Evolutionary conservation across 1,140 invertebrate species (phyloP).

Genomic region (Drosophila fuyamai): DNA sequence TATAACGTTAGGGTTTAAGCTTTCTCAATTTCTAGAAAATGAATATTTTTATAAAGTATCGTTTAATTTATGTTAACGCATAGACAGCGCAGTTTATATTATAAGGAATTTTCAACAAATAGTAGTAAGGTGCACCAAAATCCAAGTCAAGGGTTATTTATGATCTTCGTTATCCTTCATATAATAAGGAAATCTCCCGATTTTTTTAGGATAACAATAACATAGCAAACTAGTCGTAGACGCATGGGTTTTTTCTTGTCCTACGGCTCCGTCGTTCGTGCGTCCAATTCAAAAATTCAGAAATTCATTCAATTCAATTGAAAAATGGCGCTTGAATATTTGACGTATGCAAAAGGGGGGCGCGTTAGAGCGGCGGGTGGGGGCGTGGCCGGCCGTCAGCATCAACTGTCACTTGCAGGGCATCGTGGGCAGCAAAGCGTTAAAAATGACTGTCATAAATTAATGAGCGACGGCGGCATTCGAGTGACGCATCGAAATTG

Average conservation of each 20-base stretch:
- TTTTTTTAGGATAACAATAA: neutral
- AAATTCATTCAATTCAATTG: slow-evolving; percentile 81
- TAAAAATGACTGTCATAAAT: slow-evolving; percentile 82
- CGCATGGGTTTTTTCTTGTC: slow-evolving; percentile 25
- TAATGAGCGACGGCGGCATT: slow-evolving; percentile 66
- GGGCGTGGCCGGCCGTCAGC: slow-evolving; percentile 22
- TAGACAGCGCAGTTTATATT: too few relatives aligned
- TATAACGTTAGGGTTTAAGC: too few relatives aligned
- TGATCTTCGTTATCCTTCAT: too few relatives aligned
- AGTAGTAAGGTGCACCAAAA: too few relatives aligned
- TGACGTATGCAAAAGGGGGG: slow-evolving; percentile 55
- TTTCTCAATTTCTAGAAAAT: too few relatives aligned
- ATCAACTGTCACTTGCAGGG: slow-evolving; percentile 73
- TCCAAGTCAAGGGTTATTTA: too few relatives aligned
- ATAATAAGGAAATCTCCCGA: neutral
- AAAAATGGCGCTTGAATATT: slow-evolving; percentile 74
- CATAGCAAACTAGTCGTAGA: slow-evolving; percentile 14
- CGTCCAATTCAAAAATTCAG: slow-evolving; percentile 67
- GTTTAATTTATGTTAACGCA: too few relatives aligned
- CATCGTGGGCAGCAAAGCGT: slow-evolving; percentile 71
- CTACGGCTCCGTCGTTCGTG: slow-evolving; percentile 47
- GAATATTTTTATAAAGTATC: too few relatives aligned
- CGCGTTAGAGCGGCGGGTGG: neutral
- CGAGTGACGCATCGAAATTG: slow-evolving; percentile 76
- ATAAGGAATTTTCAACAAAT: too few relatives aligned